Evolutionary conservation across 2,113 vertebrate genomes (phyloP), one percentile per base, ranked within the genome.

Genomic region (Oryzias melastigma): DNA sequence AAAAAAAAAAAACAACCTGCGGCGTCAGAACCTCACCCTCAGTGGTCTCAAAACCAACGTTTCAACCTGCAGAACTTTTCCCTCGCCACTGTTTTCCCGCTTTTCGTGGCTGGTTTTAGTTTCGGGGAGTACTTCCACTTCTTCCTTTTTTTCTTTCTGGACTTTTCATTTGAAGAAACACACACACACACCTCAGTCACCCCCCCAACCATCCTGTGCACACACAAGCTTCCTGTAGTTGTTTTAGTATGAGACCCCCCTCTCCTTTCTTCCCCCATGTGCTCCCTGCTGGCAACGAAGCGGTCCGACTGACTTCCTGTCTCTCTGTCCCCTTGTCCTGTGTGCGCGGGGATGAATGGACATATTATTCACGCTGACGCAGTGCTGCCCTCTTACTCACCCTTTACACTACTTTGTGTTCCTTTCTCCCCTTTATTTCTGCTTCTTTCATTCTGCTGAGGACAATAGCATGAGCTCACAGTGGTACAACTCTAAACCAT

Each of bases 401-500:
- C 56, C 68, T 62, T 48, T 64, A 75, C 57, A 61, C 72, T 65
- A 60, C 63, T 64, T 68, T 82, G 68, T 78, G 62, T 66, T 81
- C 73, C 81, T 73, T 56, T 62, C 65, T 61, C 58, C 58, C 19
- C 64, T 68, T 71, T 74, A 71, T 82, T 58, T 79, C 52, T 85
- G 47, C 48, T 66, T 78, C 73, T 80, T 71, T 81, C 64, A 74
- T 84, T 85, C 77, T 86, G 71, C 60, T 47, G 60, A 78, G 83
- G 72, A 87, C 85, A 87, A 88, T 87, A 74, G 85, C 57, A 85
- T 87, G 85, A 86, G 81, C 86, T 87, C 83, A 88, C 73, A 62
- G 80, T 77, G 80, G 85, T 87, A 86, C 83, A 79, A 85, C 78
- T 83, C 73, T 47, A 79, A 83, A 71, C 65, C 73, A 58, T 62